Base-by-base conservation (phyloP, 92 coral and sea anemone species). In the Micromussa lordhowensis region DNA sequence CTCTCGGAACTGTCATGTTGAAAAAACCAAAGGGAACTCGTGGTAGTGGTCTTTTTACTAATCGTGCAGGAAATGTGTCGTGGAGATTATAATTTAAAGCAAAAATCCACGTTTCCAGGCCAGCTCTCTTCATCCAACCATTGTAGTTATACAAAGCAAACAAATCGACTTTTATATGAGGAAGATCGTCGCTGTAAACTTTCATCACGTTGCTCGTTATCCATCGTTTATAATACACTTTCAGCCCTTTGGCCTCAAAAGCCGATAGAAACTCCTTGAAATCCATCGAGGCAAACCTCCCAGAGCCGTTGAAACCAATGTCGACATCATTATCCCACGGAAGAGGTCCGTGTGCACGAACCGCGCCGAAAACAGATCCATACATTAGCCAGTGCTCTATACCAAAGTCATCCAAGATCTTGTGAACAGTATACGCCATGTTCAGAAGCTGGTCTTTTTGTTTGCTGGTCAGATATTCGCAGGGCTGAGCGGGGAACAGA, bases 281-380 rank as follows among this genome's bases (percentile, higher is more conserved):
- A 51, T 83, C 48, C 79, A 83, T 68, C 38, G 54, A 30, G 4
- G 88, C 66, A 77, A 89, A 89, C 31, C 44, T 78, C 28, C 87
- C 88, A 5, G 85, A 61, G 10, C 92, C 92, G 55, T 84, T 74
- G 55, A 89, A 89, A 28, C 92, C 92, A 19, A 89, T 64, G 49
- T 89, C 92, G 1, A 89, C 92, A 75, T 89, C 92, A 22, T 89
- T 83, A 21, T 89, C 92, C 92, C 92, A 89, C 0, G 88, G 80
- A 13, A 89, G 68, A 1, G 88, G 92, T 29, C 88, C 92, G 24
- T 89, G 79, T 14, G 68, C 69, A 49, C 92, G 92, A 22, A 63
- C 76, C 17, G 92, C 92, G 59, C 92, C 92, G 74, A 86, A 89
- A n/a, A 89, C 87, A 49, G 92, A 89, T 4, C 92, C 92, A 68